Conservation (phyloP, 2,113 vertebrate genomes). For the Hucho hucho region DNA sequence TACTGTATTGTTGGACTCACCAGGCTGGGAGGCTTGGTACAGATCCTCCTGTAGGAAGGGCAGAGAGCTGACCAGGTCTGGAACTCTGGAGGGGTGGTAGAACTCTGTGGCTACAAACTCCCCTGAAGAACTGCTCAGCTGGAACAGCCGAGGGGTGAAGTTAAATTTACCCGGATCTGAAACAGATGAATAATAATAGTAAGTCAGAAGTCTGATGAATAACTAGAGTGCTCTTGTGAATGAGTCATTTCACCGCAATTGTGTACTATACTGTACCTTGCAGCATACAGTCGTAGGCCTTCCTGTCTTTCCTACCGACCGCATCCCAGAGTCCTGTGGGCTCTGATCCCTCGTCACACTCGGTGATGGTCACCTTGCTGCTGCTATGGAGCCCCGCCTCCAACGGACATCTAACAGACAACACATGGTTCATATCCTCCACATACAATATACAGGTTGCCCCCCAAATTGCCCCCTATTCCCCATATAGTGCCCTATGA, state of each 20-base stretch:
- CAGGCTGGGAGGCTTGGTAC: constrained; percentile 89
- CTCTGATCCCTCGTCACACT: constrained; percentile 91
- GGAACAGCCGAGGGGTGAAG: constrained; percentile 95
- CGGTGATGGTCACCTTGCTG: constrained; percentile 90
- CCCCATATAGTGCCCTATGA: no score
- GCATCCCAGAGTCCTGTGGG: constrained; percentile 92
- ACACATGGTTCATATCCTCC: background rate
- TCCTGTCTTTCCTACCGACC: constrained; percentile 87
- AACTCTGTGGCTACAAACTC: constrained; percentile 89
- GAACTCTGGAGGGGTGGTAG: constrained; percentile 82
- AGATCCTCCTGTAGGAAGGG: constrained; percentile 97
- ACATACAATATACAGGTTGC: background rate
- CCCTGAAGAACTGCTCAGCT: constrained; percentile 92
- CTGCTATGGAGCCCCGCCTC: constrained; percentile 95
- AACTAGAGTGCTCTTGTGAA: background rate
- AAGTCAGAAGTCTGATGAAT: no score
- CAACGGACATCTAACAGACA: constrained; percentile 80
- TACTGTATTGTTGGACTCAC: constrained; percentile 59
- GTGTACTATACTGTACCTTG: constrained; percentile 77
- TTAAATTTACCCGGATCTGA: constrained; percentile 97
- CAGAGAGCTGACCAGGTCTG: constrained; percentile 86
- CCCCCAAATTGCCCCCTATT: no score
- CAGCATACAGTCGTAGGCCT: constrained; percentile 96
- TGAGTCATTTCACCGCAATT: background rate
- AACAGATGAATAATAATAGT: background rate